phyloP scores from a whole-genome alignment of 2,797 vertebrate genomes.

The Karalla daura region DNA sequence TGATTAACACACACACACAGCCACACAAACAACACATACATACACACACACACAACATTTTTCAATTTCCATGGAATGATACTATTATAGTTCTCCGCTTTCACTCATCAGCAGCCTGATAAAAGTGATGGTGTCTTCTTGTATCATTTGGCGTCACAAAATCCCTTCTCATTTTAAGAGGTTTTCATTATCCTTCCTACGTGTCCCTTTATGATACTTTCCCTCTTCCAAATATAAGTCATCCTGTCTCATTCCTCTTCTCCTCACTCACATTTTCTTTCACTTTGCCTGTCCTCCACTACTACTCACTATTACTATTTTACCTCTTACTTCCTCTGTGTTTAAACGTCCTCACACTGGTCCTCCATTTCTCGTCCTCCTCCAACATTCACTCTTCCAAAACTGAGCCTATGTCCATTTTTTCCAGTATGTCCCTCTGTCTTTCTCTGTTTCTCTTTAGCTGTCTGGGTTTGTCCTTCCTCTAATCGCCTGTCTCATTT shows the following conservation, averaged over 20 bases:
- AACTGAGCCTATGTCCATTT: not conserved
- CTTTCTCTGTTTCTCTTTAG: slow-evolving; percentile 48
- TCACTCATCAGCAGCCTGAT: slow-evolving; percentile 55
- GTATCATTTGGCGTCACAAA: slow-evolving; percentile 64
- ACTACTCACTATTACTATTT: not conserved
- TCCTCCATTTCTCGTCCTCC: not conserved
- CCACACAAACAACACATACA: slow-evolving; percentile 3
- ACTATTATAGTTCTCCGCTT: slow-evolving; percentile 51
- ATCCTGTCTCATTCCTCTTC: slow-evolving; percentile 22
- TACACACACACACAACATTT: slow-evolving; percentile 38
- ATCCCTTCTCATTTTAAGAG: slow-evolving; percentile 61
- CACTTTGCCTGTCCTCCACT: not conserved
- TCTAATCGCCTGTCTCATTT: slow-evolving; percentile 71
- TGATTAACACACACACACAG: not conserved
- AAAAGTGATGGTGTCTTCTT: slow-evolving; percentile 54
- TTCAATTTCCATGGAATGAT: slow-evolving; percentile 62
- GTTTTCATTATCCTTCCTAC: slow-evolving; percentile 51
- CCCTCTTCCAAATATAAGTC: slow-evolving; percentile 22
- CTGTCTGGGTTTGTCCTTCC: slow-evolving; percentile 61
- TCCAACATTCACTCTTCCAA: not conserved
- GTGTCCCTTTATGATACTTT: slow-evolving; percentile 36
- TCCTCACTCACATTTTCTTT: slow-evolving; percentile 12
- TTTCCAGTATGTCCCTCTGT: slow-evolving; percentile 18
- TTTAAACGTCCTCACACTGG: not conserved
- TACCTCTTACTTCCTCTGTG: not conserved